Conservation (phyloP, 2,113 vertebrate genomes). For the Rhinichthys klamathensis region DNA sequence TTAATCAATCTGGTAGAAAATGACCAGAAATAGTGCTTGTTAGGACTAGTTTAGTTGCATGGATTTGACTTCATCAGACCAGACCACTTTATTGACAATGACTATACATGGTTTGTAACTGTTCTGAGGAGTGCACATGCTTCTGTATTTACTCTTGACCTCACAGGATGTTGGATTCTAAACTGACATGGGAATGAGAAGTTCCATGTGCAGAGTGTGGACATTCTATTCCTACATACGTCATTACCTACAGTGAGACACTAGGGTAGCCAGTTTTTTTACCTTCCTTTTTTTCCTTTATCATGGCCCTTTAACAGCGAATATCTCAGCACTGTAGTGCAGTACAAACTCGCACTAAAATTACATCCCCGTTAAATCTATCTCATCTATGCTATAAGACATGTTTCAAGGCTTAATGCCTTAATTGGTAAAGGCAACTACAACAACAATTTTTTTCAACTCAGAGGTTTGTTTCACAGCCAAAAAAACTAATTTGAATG, state of each 20-base stretch:
- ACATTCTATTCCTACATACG: conserved; percentile 71
- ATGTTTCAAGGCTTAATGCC: not conserved
- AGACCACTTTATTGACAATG: not conserved
- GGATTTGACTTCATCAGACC: not conserved
- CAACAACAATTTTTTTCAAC: not conserved
- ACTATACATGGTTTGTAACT: not conserved
- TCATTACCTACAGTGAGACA: conserved; percentile 56
- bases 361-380: not conserved
- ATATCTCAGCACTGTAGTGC: not conserved
- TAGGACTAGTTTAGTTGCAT: not conserved
- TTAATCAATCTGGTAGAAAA: not conserved
- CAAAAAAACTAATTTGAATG: not conserved
- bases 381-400: not conserved
- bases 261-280: not conserved
- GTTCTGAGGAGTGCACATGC: not conserved
- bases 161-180: conserved; percentile 8
- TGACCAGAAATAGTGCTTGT: not conserved
- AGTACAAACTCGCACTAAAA: not conserved
- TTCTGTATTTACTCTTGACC: conserved; percentile 1
- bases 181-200: not conserved
- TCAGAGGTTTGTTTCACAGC: not conserved
- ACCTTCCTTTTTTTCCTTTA: not conserved
- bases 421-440: not conserved
- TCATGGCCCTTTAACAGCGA: not conserved
- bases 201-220: not conserved